A percentile compares a stretch with the other conserved stretches of the same genome.
phyloP scores from a whole-genome alignment of 2,888 invertebrate genomes.

The Drosophila neotestacea region DNA sequence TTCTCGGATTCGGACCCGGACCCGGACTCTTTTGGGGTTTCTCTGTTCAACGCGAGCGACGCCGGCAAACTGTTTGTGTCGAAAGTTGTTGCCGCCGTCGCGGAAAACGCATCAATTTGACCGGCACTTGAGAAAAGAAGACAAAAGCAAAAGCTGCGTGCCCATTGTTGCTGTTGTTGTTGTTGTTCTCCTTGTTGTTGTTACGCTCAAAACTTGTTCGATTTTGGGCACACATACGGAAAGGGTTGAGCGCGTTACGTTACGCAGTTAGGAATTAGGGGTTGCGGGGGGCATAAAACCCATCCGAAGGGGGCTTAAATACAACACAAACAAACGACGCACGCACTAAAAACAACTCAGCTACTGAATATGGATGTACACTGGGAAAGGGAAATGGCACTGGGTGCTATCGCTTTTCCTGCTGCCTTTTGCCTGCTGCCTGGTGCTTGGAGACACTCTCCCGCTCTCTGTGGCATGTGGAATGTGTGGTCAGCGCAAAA shows the following conservation, averaged over 20 bases:
- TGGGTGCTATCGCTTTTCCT: conserved; percentile 17
- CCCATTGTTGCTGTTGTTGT: conserved; percentile 44
- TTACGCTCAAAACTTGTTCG: conserved; percentile 70
- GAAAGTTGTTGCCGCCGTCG: conserved; percentile 61
- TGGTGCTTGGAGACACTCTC: conserved; percentile 14
- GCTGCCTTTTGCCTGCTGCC: neutral
- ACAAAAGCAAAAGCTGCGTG: conserved; percentile 77
- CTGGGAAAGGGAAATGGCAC: conserved; percentile 13
- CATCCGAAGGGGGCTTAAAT: conserved; percentile 3
- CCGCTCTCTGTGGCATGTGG: conserved; percentile 45
- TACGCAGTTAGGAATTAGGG: conserved; percentile 50
- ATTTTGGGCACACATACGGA: conserved; percentile 47
- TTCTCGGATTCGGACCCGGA: conserved; percentile 9
- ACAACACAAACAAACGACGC: conserved; percentile 57
- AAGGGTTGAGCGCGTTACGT: conserved; percentile 58
- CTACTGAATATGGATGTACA: conserved; percentile 16
- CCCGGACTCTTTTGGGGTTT: conserved; percentile 42
- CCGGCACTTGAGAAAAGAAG: conserved; percentile 72
- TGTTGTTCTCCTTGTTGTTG: conserved; percentile 35
- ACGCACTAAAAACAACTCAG: conserved; percentile 61
- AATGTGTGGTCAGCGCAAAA: conserved; percentile 72
- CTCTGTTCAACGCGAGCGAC: conserved; percentile 66
- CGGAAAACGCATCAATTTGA: conserved; percentile 78
- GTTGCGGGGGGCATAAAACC: conserved; percentile 9
- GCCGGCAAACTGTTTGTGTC: conserved; percentile 69